A percentile compares a stretch with the other conserved stretches of the same genome.
Conservation (phyloP, 1,140 invertebrate genomes). For the Saccostrea glomerata region DNA sequence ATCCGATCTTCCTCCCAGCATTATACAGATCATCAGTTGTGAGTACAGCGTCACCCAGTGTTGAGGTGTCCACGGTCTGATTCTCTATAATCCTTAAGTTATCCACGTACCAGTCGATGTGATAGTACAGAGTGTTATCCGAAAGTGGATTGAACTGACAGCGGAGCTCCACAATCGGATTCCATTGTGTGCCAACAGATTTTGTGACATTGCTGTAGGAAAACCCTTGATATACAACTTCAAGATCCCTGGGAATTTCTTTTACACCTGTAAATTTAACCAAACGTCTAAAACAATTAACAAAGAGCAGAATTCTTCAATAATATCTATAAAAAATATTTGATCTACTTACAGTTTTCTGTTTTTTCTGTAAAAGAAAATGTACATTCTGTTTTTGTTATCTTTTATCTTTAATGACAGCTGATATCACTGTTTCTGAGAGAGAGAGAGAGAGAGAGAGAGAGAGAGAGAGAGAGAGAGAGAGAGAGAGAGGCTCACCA, state of each 20-base stretch:
- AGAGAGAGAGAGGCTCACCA: too few relatives aligned
- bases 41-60: not conserved
- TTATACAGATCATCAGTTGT: not conserved
- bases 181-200: not conserved
- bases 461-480: too few relatives aligned
- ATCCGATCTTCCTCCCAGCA: not conserved
- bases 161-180: not conserved
- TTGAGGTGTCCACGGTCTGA: not conserved
- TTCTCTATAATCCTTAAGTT: not conserved
- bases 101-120: not conserved
- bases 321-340: too few relatives aligned
- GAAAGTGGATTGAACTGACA: not conserved
- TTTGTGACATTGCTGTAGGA: not conserved
- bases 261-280: not conserved
- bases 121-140: not conserved
- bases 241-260: not conserved
- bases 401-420: too few relatives aligned
- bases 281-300: too few relatives aligned
- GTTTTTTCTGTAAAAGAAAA: too few relatives aligned
- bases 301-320: too few relatives aligned
- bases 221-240: not conserved
- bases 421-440: too few relatives aligned
- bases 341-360: too few relatives aligned
- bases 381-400: too few relatives aligned
- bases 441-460: too few relatives aligned